A percentile compares a stretch with the other conserved stretches of the same genome.
Evolutionary conservation across 2,113 vertebrate species (phyloP).

Genomic region (Microtus richardsoni): DNA sequence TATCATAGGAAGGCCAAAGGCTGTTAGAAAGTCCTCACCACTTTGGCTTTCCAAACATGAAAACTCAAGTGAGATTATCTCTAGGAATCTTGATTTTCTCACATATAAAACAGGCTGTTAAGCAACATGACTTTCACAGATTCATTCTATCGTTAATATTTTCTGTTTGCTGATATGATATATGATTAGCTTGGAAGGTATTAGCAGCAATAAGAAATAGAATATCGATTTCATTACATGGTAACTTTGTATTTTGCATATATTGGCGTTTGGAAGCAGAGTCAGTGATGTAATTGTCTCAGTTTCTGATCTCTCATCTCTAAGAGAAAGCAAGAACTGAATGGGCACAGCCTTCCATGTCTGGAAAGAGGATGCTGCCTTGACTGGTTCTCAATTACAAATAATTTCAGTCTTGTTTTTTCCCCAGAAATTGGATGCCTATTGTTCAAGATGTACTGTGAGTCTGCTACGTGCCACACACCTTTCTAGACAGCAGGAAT

Average conservation of each 20-base stretch:
- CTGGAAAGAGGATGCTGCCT: background rate
- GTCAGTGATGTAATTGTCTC: background rate
- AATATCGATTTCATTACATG: conserved; percentile 51
- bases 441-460: conserved; percentile 29
- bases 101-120: background rate
- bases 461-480: background rate
- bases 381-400: conserved; percentile 26
- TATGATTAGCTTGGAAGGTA: conserved; percentile 8
- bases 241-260: conserved; percentile 38
- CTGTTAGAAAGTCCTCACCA: background rate
- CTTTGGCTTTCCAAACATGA: background rate
- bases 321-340: conserved; percentile 29
- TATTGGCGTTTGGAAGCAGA: conserved; percentile 34
- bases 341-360: background rate
- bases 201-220: conserved; percentile 61
- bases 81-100: background rate
- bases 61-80: background rate
- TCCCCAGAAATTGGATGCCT: background rate
- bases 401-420: background rate
- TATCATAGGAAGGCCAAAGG: background rate
- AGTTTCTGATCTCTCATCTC: conserved; percentile 34
- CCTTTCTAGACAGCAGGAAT: background rate
- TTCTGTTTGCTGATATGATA: conserved; percentile 12
- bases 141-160: background rate
- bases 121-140: conserved; percentile 7